Evolutionary conservation across 2,113 vertebrate species (phyloP).

Genomic region (Callospermophilus lateralis): DNA sequence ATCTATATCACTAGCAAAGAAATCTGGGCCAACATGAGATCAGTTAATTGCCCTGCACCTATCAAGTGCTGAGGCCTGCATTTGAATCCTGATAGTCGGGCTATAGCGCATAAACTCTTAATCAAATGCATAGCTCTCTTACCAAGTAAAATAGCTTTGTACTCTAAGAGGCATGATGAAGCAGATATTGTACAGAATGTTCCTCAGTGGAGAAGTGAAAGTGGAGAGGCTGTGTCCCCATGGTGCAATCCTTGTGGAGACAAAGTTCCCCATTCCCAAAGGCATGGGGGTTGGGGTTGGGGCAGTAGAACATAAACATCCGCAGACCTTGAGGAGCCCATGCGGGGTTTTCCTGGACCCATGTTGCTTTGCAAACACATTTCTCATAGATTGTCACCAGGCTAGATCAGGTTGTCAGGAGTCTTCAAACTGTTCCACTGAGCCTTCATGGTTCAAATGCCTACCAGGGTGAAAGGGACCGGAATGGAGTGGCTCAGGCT

Average conservation of each 20-base stretch:
- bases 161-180: background rate
- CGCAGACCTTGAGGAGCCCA: constrained; percentile 54
- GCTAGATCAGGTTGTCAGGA: background rate
- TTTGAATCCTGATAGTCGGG: background rate
- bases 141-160: background rate
- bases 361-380: constrained; percentile 68
- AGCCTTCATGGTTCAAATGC: background rate
- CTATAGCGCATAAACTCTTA: background rate
- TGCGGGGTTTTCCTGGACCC: constrained; percentile 70
- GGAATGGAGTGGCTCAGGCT: background rate
- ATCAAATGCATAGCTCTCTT: background rate
- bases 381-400: constrained; percentile 55
- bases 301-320: constrained; percentile 38
- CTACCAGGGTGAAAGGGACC: background rate
- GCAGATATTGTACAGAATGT: constrained; percentile 8
- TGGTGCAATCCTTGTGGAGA: constrained; percentile 62
- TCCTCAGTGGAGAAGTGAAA: constrained; percentile 63
- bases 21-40: background rate
- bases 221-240: background rate
- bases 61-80: background rate
- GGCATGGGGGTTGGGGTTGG: background rate
- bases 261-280: constrained; percentile 70
- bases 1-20: background rate
- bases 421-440: background rate
- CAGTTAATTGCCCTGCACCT: background rate